Base-by-base conservation (phyloP, 2,888 invertebrate species). In the Philhelius pedissequus region DNA sequence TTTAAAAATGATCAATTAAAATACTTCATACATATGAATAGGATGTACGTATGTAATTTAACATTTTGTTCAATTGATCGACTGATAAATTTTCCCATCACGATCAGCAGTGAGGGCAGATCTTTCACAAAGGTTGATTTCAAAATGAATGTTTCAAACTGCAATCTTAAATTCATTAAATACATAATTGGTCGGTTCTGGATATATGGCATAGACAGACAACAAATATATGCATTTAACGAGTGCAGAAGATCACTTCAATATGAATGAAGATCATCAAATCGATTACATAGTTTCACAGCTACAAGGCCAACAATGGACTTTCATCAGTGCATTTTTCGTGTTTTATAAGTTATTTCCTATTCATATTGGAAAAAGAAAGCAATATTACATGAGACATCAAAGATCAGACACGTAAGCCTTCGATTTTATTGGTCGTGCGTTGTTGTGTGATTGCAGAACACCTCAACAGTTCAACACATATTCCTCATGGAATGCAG, bases 401-500 rank as follows among this genome's bases (percentile, higher is more conserved):
- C 35, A 2, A 54, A n/a, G n/a, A n/a, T n/a, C n/a, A n/a, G n/a
- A n/a, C 18, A 35, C 27, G 35, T 35, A 62, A 15, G 13, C 35
- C n/a, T n/a, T n/a, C n/a, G n/a, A n/a, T n/a, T n/a, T n/a, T n/a
- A n/a, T n/a, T 54, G 4, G 7, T n/a, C 62, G 9, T 40, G 18
- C 11, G 13, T 15, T 20, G 32, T 40, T 22, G 3, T 50, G 18
- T 52, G 50, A 64, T 64, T 64, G 9, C 64, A 64, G 48, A 64
- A 64, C 64, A 64, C n/a, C 40, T 68, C 30, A 62, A 79, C 73
- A n/a, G n/a, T n/a, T n/a, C n/a, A n/a, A n/a, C n/a, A n/a, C n/a
- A 69, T 45, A 48, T 68, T 27, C 45, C 30, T 15, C 22, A 69
- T 64, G 64, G 75, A 75, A 81, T 81, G 81, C 81, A 81, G 76